Evolutionary conservation across 2,888 invertebrate species (phyloP).

Genomic region (Arrhopalites spinosus): DNA sequence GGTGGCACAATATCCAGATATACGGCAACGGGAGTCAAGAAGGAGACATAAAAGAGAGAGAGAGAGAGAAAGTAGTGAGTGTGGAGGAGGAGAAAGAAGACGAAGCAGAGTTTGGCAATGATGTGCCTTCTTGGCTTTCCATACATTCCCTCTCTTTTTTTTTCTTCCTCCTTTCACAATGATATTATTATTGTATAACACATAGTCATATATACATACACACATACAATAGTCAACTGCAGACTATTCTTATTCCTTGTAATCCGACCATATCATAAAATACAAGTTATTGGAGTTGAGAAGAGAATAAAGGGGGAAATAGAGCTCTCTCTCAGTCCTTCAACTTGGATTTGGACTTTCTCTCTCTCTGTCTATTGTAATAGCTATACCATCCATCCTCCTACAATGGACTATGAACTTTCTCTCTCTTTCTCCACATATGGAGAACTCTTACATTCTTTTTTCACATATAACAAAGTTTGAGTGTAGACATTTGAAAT

Average conservation of each 20-base stretch:
- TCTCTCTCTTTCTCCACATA: background rate
- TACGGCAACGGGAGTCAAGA: background rate
- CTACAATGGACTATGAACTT: background rate
- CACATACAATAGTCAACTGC: background rate
- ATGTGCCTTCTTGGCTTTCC: background rate
- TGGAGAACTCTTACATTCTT: too few relatives aligned
- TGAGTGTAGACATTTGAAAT: constrained; percentile 1
- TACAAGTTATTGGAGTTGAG: constrained; percentile 7
- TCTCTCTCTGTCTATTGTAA: background rate
- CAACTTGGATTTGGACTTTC: background rate
- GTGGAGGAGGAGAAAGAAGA: background rate
- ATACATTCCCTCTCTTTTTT: background rate
- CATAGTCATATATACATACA: background rate
- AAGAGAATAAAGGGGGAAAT: background rate
- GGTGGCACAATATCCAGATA: background rate
- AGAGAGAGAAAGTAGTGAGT: background rate
- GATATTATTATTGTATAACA: background rate
- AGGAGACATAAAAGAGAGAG: background rate
- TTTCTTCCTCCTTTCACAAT: background rate
- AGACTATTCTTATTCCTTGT: too few relatives aligned
- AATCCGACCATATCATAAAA: constrained; percentile 7
- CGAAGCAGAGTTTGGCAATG: background rate
- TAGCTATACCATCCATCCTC: background rate
- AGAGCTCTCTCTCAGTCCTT: background rate
- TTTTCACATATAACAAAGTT: background rate